These are phyloP conservation scores for Aphyosemion australe DNA, from an alignment of 2,113 vertebrate species.

Conservation along the genomic window DNA sequence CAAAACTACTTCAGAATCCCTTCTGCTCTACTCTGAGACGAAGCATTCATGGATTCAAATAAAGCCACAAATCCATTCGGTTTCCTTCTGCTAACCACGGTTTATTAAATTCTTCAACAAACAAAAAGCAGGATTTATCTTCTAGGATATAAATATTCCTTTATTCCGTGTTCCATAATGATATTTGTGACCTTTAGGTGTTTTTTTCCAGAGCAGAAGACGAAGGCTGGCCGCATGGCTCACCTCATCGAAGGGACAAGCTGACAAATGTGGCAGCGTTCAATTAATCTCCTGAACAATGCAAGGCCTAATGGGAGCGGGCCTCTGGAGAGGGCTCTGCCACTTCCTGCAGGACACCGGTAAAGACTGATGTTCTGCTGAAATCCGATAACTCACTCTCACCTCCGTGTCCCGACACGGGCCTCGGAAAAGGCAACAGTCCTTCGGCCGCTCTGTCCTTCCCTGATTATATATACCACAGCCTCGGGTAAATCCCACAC, in stretches of 20 bases:
- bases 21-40: no score
- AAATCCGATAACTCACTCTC: slow-evolving; percentile 62
- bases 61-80: no score
- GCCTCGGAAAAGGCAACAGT: slow-evolving; percentile 17
- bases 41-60: no score
- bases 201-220: slow-evolving; percentile 41
- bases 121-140: no score
- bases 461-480: slow-evolving; percentile 46
- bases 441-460: slow-evolving; percentile 1
- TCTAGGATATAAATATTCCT: background rate
- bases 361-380: slow-evolving; percentile 63
- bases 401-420: slow-evolving; percentile 44
- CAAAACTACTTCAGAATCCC: no score
- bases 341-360: slow-evolving; percentile 57
- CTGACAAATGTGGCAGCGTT: slow-evolving; percentile 68
- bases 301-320: slow-evolving; percentile 65
- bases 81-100: no score
- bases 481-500: slow-evolving; percentile 51
- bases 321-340: slow-evolving; percentile 62
- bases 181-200: slow-evolving; percentile 49
- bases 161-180: background rate
- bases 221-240: slow-evolving; percentile 39
- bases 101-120: no score
- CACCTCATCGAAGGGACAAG: slow-evolving; percentile 50
- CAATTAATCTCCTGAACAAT: slow-evolving; percentile 72